Percentiles rank a stretch among this genome's conserved stretches.
These are phyloP conservation scores for Pandion haliaetus DNA, from an alignment of 2,113 vertebrate genomes.

Conservation along the genomic window DNA sequence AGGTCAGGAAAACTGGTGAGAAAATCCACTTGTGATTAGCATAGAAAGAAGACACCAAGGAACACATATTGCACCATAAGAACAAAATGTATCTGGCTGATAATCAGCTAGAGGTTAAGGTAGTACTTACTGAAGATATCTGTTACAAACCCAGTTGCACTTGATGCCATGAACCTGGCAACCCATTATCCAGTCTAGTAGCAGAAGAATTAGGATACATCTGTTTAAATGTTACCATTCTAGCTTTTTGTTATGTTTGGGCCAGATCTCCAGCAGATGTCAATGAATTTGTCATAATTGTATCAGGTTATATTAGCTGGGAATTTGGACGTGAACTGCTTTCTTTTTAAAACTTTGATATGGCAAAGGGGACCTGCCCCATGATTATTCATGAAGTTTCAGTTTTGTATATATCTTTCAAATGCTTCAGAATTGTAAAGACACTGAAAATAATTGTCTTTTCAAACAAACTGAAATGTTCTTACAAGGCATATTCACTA, in stretches of 20 bases:
- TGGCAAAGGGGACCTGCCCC: neutral
- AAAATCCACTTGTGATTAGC: neutral
- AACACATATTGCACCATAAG: neutral
- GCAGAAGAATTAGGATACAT: neutral
- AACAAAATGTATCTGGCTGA: neutral
- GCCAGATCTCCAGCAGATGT: neutral
- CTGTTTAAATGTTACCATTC: neutral
- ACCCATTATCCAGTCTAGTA: neutral
- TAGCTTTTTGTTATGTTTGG: neutral
- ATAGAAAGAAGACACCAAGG: neutral
- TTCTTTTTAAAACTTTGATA: neutral
- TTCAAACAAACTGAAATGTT: neutral
- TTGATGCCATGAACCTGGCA: fast-evolving
- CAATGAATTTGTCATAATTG: neutral
- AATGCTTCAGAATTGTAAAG: neutral
- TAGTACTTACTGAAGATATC: neutral
- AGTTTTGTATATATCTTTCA: neutral
- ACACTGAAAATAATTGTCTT: neutral
- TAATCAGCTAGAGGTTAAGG: neutral
- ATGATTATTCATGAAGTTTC: neutral
- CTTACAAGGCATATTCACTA: neutral
- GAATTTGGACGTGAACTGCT: neutral
- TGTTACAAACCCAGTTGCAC: neutral
- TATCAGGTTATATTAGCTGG: neutral
- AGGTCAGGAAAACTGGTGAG: neutral